Evolutionary conservation across 2,888 invertebrate genomes (phyloP), one percentile per base, ranked within the genome.

Genomic region (Oligia strigilis): DNA sequence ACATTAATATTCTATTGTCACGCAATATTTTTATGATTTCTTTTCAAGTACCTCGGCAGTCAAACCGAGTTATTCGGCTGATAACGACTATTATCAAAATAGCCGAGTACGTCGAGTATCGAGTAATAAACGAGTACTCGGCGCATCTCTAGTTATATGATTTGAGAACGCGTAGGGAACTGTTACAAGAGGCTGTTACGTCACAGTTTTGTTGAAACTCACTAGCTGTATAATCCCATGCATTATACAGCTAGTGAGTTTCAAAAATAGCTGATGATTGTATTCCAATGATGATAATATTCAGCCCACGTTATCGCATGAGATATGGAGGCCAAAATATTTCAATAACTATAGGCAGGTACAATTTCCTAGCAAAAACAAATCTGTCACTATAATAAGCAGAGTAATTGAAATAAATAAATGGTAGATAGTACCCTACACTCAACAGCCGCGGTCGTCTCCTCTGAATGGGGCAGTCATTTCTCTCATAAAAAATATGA

Each of bases 141-240:
- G n/a, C 9, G 11, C 58, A 58, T 58, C 58, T 58, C 58, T 11
- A 58, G n/a, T 80, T 85, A 83, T 82, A 87, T 46, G 49, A 81
- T 87, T 76, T 76, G 58, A 49, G 46, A 36, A 62, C 36, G 66
- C 46, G 17, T 55, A 60, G 29, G 29, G 29, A 29, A 67, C 19
- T 70, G 17, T 75, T 29, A 52, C 40, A 52, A 46, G 6, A 23
- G n/a, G 55, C 40, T 36, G 29, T 72, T 79, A 46, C 19, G 43
- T 36, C 13, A 46, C 43, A 2, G 65, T n/a, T 80, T 72, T 65
- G 46, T 76, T 60, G 17, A 52, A 71, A 36, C 36, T 23, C 23
- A 70, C 8, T 13, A 52, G 14, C 13, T 40, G 6, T 14, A 43
- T 67, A 43, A n/a, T n/a, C n/a, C n/a, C n/a, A n/a, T n/a, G n/a